Evolutionary conservation across 92 coral and sea anemone species (phyloP), one percentile per base, ranked within the genome.

Genomic region (Meandrina meandrites): DNA sequence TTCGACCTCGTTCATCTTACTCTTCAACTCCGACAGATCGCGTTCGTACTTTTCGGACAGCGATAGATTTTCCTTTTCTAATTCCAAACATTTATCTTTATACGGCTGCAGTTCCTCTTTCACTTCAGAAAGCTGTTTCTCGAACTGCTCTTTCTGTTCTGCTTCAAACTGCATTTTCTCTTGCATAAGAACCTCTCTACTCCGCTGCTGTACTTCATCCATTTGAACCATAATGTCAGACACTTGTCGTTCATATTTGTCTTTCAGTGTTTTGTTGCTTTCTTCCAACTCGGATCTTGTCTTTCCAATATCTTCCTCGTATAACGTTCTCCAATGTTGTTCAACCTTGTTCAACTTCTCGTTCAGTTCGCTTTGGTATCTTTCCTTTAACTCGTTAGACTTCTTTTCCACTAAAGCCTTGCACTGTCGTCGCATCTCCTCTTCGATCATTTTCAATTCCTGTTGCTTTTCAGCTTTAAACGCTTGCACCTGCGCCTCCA

Each of bases 191-290:
- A 95, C 98, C 78, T 96, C 95, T 79, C 93, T 97, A 74, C 93
- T 96, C 58, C 96, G 87, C 32, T 96, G 97, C 70, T 96, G 98
- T 0, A 96, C 92, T 73, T 95, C 97, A 50, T 96, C 99, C 94
- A 96, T 93, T 78, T 96, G 98, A 58, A 80, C 89, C 93, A 95
- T 91, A 19, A 96, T 93, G 37, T 96, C 99, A 3, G 98, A 88
- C 37, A 96, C 91, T 78, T 96, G 94, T 34, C 94, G 90, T 66
- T 96, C 99, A 66, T 95, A 96, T 81, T 96, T 96, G 58, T 91
- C 96, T 86, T 96, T 96, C 82, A 96, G 79, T 22, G 99, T 96
- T 28, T 92, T 84, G 68, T 94, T 90, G 75, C 98, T 96, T 78
- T 95, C 99, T 66, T 90, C 95, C 42, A 96, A 92, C 76, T 96